phyloP scores from a whole-genome alignment of 92 coral and sea anemone species.

The Porites divaricata region DNA sequence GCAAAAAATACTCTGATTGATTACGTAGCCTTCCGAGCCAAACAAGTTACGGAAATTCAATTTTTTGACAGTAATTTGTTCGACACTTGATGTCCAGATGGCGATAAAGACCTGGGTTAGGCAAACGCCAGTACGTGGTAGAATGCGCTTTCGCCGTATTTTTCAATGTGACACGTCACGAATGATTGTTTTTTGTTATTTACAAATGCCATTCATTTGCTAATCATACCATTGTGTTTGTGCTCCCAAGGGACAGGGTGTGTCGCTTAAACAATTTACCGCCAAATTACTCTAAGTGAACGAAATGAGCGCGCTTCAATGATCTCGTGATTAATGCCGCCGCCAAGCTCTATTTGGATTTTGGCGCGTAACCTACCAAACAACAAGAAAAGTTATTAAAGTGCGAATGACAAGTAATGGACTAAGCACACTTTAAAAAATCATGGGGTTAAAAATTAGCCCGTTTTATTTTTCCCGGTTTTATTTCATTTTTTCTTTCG shows the following conservation, averaged over 20 bases:
- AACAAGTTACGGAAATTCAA: slow-evolving; percentile 48
- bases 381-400: background rate
- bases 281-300: slow-evolving; percentile 80
- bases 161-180: slow-evolving; percentile 48
- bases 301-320: slow-evolving; percentile 52
- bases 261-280: slow-evolving; percentile 79
- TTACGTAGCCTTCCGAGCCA: slow-evolving; percentile 24
- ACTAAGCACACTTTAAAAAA: too few relatives aligned
- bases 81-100: slow-evolving; percentile 14
- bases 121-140: slow-evolving; percentile 36
- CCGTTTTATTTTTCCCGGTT: background rate
- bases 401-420: background rate
- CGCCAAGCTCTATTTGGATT: slow-evolving; percentile 13
- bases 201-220: slow-evolving; percentile 70
- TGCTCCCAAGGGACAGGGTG: slow-evolving; percentile 94
- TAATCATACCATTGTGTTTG: slow-evolving; percentile 76
- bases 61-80: slow-evolving; percentile 30
- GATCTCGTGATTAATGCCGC: slow-evolving; percentile 48
- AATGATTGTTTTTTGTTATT: slow-evolving; percentile 66
- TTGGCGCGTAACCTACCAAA: slow-evolving; percentile 46
- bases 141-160: slow-evolving; percentile 32
- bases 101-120: background rate
- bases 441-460: background rate
- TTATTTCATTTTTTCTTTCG: too few relatives aligned
- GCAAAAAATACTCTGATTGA: slow-evolving; percentile 27